Evolutionary conservation across 1,140 invertebrate genomes (phyloP).

Genomic region (Drosophila nasuta): DNA sequence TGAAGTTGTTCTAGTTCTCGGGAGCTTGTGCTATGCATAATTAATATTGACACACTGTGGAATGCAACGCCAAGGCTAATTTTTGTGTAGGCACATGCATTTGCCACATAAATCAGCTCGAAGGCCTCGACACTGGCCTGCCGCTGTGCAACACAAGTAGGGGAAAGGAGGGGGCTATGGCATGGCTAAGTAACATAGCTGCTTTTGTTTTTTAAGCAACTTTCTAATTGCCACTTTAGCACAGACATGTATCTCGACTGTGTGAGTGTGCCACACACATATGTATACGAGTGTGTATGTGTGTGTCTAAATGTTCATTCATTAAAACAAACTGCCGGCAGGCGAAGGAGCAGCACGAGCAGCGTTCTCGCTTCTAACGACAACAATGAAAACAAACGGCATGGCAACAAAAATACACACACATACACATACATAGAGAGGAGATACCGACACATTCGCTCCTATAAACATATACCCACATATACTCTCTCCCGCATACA

Average conservation of each 20-base stretch:
- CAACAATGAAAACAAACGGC: constrained; percentile 79
- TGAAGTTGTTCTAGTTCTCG: constrained; percentile 10
- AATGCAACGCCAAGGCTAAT: constrained; percentile 79
- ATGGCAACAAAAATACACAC: constrained; percentile 49
- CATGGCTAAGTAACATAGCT: constrained; percentile 53
- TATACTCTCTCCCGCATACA: background rate
- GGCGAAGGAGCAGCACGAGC: constrained; percentile 57
- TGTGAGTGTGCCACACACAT: background rate
- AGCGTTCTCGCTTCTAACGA: constrained; percentile 58
- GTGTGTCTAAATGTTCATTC: constrained; percentile 68
- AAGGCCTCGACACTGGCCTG: constrained; percentile 41
- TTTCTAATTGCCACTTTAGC: constrained; percentile 81
- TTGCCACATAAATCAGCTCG: constrained; percentile 73
- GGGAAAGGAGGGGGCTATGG: background rate
- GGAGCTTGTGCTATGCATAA: constrained; percentile 58
- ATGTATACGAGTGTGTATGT: constrained; percentile 5
- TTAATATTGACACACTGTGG: constrained; percentile 72
- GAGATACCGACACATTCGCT: constrained; percentile 1
- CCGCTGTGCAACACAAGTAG: background rate
- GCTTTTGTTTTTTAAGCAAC: constrained; percentile 77
- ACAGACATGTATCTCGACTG: constrained; percentile 25
- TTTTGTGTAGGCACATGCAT: constrained; percentile 68
- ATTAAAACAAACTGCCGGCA: constrained; percentile 77
- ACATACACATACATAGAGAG: constrained; percentile 6
- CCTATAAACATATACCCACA: background rate